Base-by-base conservation (phyloP, 2,113 vertebrate genomes). In the Mirza zaza region DNA sequence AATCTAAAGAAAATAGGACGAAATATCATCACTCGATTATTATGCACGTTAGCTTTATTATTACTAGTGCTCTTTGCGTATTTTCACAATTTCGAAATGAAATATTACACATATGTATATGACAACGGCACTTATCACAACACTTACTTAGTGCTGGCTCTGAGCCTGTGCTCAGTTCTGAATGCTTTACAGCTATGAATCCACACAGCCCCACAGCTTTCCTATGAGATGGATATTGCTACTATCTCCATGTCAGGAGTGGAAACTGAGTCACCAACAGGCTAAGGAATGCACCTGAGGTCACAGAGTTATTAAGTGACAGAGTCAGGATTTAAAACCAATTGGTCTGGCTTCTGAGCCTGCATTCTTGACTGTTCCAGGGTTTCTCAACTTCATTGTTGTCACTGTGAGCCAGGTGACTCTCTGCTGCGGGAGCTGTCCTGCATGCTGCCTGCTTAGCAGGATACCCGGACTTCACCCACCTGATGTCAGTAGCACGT, bases 101-200 rank as follows among this genome's bases (percentile, higher is more conserved):
- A 63, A 34, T 17, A 0, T 2, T 15, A 27, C 39, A 15, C 9
- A 2, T 12, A 20, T 0, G 3, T 14, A 3, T 14, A 2, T 7
- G 10, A 2, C 70, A 17, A 1, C 11, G 42, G 36, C 5, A 0
- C 11, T 21, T 14, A 3, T 1, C 5, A 52, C 21, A 15, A 5
- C 45, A 27, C 8, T 21, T 7, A 36, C 18, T 59, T 42, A 5
- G 27, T 2, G 2, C n/a, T n/a, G n/a, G 29, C 9, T 39, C 5
- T 2, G 27, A 61, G 34, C 39, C 3, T n/a, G 1, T 27, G 36
- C 13, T 0, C 6, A 1, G 5, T 8, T 32, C 25, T 15, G 27
- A 70, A 27, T 39, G 7, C 57, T 34, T 21, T 10, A 12, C 8
- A 9, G n/a, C 29, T 15, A 20, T 3, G 18, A 42, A 2, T 8